These are phyloP conservation scores for Ganaspis brasiliensis DNA, from an alignment of 2,888 invertebrate species.

Conservation along the genomic window DNA sequence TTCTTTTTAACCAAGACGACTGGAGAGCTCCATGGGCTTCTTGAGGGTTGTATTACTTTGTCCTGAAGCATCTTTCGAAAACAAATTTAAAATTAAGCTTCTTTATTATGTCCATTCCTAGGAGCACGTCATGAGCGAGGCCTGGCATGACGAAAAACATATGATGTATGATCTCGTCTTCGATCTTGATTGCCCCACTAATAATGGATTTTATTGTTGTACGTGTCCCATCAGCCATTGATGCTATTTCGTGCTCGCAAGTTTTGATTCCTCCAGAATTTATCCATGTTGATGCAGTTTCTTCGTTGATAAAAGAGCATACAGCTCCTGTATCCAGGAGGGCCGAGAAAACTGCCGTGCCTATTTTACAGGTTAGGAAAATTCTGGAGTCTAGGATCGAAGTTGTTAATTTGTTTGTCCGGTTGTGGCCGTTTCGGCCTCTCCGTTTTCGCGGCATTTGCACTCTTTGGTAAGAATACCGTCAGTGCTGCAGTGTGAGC, in stretches of 20 bases:
- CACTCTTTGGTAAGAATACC: neutral
- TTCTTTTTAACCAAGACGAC: neutral
- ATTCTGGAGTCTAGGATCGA: too few relatives aligned
- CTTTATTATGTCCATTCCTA: too few relatives aligned
- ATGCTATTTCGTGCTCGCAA: neutral
- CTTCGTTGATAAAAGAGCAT: neutral
- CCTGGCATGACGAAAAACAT: too few relatives aligned
- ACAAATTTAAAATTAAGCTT: too few relatives aligned
- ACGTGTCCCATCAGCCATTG: neutral
- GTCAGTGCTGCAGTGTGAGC: neutral
- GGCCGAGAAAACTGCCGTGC: neutral
- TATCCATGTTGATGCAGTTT: neutral
- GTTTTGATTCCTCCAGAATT: neutral
- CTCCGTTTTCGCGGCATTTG: neutral
- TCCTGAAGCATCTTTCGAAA: constrained; percentile 15
- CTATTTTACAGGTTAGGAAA: neutral
- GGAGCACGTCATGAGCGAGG: too few relatives aligned
- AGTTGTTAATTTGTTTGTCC: too few relatives aligned
- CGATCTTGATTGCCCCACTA: neutral
- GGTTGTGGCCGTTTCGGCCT: neutral
- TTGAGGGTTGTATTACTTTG: constrained; percentile 42
- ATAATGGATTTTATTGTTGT: neutral
- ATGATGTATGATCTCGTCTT: neutral
- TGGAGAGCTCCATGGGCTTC: constrained; percentile 44
- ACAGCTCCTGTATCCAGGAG: neutral